These are phyloP conservation scores for Epirrhoe alternata DNA, from an alignment of 2,888 invertebrate species.

Conservation along the genomic window DNA sequence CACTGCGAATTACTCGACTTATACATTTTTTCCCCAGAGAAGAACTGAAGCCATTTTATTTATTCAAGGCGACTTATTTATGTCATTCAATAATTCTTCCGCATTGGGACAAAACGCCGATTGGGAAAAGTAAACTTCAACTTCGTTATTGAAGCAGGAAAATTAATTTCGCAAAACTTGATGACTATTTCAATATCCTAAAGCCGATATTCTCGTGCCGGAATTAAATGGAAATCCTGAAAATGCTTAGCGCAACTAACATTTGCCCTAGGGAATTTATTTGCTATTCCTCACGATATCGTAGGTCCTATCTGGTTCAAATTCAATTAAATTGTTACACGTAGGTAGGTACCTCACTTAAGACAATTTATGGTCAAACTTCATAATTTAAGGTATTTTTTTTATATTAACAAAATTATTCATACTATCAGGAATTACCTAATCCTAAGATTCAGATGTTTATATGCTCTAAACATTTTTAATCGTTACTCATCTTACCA, in stretches of 20 bases:
- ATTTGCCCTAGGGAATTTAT: slow-evolving; percentile 6
- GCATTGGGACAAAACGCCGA: slow-evolving; percentile 52
- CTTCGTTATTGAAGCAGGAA: slow-evolving; percentile 41
- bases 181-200: slow-evolving; percentile 23
- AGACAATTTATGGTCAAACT: too few species aligned
- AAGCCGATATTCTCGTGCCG: slow-evolving; percentile 11
- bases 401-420: too few species aligned
- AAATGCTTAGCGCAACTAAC: slow-evolving; percentile 16
- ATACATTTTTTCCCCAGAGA: slow-evolving; percentile 69
- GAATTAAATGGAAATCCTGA: slow-evolving; percentile 18
- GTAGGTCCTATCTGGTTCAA: slow-evolving; percentile 27
- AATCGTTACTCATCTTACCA: not conserved
- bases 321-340: slow-evolving; percentile 62
- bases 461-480: too few species aligned
- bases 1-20: slow-evolving; percentile 73
- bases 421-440: too few species aligned
- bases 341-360: too few species aligned
- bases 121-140: slow-evolving; percentile 45
- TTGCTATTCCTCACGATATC: slow-evolving; percentile 1
- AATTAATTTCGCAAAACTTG: slow-evolving; percentile 16
- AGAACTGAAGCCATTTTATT: slow-evolving; percentile 70
- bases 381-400: too few species aligned
- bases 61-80: slow-evolving; percentile 71
- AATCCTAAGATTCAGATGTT: too few species aligned
- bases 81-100: slow-evolving; percentile 60